phyloP scores from a whole-genome alignment of 1,140 invertebrate genomes.

The Vanessa atalanta region DNA sequence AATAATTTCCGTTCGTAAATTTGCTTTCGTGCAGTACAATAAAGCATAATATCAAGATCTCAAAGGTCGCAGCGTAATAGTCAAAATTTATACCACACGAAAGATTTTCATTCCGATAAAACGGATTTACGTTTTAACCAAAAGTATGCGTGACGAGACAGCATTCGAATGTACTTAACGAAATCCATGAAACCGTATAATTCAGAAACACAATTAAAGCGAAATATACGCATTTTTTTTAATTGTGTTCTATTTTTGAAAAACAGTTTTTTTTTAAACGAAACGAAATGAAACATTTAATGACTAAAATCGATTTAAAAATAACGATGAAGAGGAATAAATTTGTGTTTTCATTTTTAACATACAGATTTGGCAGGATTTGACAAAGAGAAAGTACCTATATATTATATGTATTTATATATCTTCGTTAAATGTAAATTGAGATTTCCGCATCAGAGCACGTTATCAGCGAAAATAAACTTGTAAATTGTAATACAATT shows the following conservation, averaged over 20 bases:
- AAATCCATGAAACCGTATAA: not conserved
- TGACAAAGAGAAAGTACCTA: no score
- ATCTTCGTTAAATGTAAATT: not conserved
- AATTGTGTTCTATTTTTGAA: no score
- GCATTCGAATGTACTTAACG: conserved; percentile 3
- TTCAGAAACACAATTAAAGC: not conserved
- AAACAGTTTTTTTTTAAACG: no score
- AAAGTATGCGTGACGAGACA: conserved; percentile 19
- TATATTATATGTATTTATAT: no score
- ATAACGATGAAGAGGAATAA: no score
- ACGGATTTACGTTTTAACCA: not conserved
- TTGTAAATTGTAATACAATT: conserved; percentile 10
- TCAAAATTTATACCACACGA: conserved; percentile 25
- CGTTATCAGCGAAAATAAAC: conserved; percentile 25
- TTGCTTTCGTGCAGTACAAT: not conserved
- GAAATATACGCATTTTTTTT: not conserved
- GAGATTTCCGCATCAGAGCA: conserved; percentile 8
- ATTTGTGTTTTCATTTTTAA: no score
- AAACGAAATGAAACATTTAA: no score
- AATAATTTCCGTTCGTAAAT: not conserved
- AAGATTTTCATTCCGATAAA: conserved; percentile 25
- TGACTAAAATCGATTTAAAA: no score
- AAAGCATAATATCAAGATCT: conserved; percentile 16
- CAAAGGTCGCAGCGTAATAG: conserved; percentile 22
- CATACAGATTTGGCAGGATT: no score